These are phyloP conservation scores for Drosophila pseudotalamancana DNA, from an alignment of 2,888 invertebrate species.

Conservation along the genomic window DNA sequence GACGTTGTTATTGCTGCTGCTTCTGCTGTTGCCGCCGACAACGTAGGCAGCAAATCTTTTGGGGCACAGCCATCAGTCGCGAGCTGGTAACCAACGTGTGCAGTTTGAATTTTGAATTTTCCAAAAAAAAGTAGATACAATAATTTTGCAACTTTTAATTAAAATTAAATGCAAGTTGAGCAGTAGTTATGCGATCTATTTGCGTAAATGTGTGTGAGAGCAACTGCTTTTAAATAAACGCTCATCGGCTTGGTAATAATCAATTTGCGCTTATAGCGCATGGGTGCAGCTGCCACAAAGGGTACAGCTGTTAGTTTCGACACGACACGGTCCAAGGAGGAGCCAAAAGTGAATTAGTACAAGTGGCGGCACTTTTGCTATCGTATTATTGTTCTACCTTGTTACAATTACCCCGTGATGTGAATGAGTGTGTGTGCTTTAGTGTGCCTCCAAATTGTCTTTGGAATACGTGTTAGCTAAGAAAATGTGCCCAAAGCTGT, in stretches of 20 bases:
- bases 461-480: slow-evolving; percentile 36
- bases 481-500: slow-evolving; percentile 22
- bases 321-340: slow-evolving; percentile 28
- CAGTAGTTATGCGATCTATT: not conserved
- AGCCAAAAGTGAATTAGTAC: slow-evolving; percentile 4
- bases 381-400: slow-evolving; percentile 56
- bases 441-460: slow-evolving; percentile 52
- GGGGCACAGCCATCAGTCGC: slow-evolving; percentile 73
- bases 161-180: slow-evolving; percentile 2
- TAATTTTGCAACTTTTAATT: slow-evolving; percentile 14
- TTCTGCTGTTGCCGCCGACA: slow-evolving; percentile 36
- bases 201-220: not conserved
- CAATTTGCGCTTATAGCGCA: slow-evolving; percentile 36
- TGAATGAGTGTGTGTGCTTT: slow-evolving; percentile 33
- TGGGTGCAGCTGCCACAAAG: slow-evolving; percentile 49
- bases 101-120: slow-evolving; percentile 66
- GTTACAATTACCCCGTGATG: slow-evolving; percentile 57
- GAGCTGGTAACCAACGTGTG: slow-evolving; percentile 77
- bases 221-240: slow-evolving; percentile 26
- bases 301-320: slow-evolving; percentile 24
- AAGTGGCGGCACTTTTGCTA: slow-evolving; percentile 14
- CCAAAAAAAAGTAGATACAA: slow-evolving; percentile 3
- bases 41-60: slow-evolving; percentile 51
- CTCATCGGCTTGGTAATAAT: slow-evolving; percentile 46
- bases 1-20: slow-evolving; percentile 31